Percentiles rank a stretch among this genome's conserved stretches.
Conservation (phyloP, 2,113 vertebrate species). For the Aspiorhynchus laticeps region DNA sequence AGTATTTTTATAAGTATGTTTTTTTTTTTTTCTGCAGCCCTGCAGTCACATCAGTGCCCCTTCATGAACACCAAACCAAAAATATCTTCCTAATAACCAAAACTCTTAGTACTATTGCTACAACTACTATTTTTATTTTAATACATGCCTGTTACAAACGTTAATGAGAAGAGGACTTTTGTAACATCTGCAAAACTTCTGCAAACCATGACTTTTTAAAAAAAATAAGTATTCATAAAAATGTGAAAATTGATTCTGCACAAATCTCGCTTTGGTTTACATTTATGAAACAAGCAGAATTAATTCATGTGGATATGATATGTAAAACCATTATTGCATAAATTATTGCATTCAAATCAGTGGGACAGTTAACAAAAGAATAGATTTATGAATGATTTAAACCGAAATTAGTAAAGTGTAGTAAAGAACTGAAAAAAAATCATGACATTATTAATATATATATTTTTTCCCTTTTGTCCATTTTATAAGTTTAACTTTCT, state of each 20-base stretch:
- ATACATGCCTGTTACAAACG: not conserved
- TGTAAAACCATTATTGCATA: not conserved
- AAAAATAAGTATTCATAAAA: not conserved
- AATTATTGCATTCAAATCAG: not conserved
- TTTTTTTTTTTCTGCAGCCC: not conserved
- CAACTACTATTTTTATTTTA: not conserved
- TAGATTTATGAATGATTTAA: not conserved
- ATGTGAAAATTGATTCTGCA: not conserved
- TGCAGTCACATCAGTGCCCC: not conserved
- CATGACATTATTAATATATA: not conserved
- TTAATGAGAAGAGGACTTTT: not conserved
- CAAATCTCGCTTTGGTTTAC: not conserved
- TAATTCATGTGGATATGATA: not conserved
- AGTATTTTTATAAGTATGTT: not conserved
- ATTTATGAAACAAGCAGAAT: constrained; percentile 1
- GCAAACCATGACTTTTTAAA: not conserved
- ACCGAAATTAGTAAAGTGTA: not conserved
- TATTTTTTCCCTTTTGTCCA: not conserved
- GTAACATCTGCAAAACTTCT: too few species aligned
- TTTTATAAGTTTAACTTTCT: not conserved
- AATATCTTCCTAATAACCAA: not conserved
- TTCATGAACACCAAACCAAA: not conserved
- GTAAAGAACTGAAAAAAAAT: not conserved
- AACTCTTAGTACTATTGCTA: not conserved
- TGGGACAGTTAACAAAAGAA: not conserved